These are phyloP conservation scores for Mellivora capensis DNA, from an alignment of 2,113 vertebrate species.

Conservation along the genomic window DNA sequence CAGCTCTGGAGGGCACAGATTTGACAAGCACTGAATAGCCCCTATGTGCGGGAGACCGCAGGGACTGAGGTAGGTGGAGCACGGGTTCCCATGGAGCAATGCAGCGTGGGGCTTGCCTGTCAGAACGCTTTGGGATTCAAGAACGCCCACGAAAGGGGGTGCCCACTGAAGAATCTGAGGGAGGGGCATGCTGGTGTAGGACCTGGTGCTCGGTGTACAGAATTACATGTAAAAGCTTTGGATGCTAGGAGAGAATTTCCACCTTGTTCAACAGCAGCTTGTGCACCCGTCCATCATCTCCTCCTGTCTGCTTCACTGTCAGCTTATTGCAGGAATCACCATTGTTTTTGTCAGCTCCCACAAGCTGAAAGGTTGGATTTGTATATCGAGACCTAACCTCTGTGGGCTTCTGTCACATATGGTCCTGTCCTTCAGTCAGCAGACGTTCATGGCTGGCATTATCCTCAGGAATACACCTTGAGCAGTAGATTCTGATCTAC, in stretches of 20 bases:
- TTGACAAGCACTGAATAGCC: conserved; percentile 36
- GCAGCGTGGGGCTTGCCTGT: not conserved
- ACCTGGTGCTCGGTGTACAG: not conserved
- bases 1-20: conserved; percentile 54
- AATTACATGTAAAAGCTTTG: not conserved
- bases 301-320: not conserved
- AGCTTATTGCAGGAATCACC: conserved; percentile 38
- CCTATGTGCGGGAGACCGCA: not conserved
- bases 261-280: not conserved
- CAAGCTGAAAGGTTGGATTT: conserved; percentile 35
- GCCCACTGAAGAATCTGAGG: fast-evolving
- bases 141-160: not conserved
- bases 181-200: not conserved
- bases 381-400: not conserved
- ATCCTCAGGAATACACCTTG: not conserved
- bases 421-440: not conserved
- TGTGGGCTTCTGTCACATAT: not conserved
- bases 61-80: not conserved
- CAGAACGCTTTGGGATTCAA: not conserved
- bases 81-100: not conserved
- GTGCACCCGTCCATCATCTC: not conserved
- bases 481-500: not conserved
- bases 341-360: conserved; percentile 53
- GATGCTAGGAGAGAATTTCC: not conserved
- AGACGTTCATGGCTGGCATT: not conserved